These are phyloP conservation scores for Coelopa pilipes DNA, from an alignment of 2,888 invertebrate genomes.

Conservation along the genomic window DNA sequence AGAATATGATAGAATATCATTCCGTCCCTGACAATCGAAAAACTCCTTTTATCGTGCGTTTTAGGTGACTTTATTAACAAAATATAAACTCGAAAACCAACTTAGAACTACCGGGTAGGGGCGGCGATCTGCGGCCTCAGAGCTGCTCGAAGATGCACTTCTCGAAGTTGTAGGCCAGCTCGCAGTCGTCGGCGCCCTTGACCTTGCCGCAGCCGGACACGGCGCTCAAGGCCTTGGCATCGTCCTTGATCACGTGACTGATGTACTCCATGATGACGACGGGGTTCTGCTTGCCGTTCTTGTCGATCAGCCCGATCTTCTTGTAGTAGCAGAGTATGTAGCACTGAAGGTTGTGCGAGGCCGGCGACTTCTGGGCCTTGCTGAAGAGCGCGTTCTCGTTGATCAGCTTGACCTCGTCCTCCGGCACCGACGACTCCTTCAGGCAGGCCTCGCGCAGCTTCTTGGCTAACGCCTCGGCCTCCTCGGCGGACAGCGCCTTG, in stretches of 20 bases:
- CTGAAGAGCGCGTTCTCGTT: conserved; percentile 3
- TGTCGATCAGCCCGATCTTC: conserved; percentile 22
- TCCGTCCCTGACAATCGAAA: no score
- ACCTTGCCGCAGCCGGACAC: conserved; percentile 48
- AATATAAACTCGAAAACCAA: not conserved
- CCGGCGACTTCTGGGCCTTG: not conserved
- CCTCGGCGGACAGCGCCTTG: not conserved
- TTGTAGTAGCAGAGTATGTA: conserved; percentile 36
- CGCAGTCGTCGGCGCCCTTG: conserved; percentile 52
- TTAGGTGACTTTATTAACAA: not conserved
- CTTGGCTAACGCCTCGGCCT: conserved; percentile 3
- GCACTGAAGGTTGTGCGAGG: conserved; percentile 33
- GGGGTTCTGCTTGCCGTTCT: conserved; percentile 25
- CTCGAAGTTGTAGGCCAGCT: conserved; percentile 50
- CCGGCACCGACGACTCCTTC: not conserved
- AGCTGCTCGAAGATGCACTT: conserved; percentile 47
- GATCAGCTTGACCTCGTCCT: conserved; percentile 30
- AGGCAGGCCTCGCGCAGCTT: not conserved
- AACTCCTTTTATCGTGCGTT: no score
- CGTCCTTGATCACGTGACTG: conserved; percentile 32
- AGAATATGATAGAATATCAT: no score
- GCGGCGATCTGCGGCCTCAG: no score
- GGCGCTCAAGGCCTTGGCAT: conserved; percentile 38
- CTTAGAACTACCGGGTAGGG: no score
- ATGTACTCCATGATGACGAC: conserved; percentile 1